Percentiles rank a stretch among this genome's conserved stretches.
Evolutionary conservation across 2,113 vertebrate species (phyloP).

Genomic region (Sebastes schlegelii): DNA sequence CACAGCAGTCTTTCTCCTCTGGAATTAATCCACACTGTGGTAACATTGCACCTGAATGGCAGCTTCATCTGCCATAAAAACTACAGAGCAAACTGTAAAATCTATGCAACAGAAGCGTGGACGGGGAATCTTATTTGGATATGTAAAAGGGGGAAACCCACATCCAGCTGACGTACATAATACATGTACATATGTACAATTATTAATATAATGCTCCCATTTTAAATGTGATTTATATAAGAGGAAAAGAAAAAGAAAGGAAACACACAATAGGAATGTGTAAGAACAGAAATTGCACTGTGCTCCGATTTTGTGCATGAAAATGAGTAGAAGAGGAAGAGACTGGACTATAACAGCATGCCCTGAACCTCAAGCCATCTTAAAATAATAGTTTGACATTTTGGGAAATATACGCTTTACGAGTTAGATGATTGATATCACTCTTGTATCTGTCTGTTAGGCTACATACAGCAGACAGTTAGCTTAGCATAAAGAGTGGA

Average conservation of each 20-base stretch:
- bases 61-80: slow-evolving; percentile 39
- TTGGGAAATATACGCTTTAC: not conserved
- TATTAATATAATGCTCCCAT: slow-evolving; percentile 19
- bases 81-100: slow-evolving; percentile 21
- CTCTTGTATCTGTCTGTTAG: not conserved
- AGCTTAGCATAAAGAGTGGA: not conserved
- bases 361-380: slow-evolving; percentile 55
- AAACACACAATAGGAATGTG: slow-evolving; percentile 67
- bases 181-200: slow-evolving; percentile 36
- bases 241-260: slow-evolving; percentile 1
- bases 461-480: not conserved
- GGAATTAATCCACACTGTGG: slow-evolving; percentile 50
- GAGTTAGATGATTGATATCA: not conserved
- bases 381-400: not conserved
- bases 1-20: slow-evolving; percentile 33
- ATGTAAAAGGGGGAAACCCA: slow-evolving; percentile 13
- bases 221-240: slow-evolving; percentile 10
- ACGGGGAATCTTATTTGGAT: slow-evolving; percentile 13
- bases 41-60: slow-evolving; percentile 50
- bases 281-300: slow-evolving; percentile 59
- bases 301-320: slow-evolving; percentile 61
- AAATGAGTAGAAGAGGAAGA: slow-evolving; percentile 47
- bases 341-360: slow-evolving; percentile 16
- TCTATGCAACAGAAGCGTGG: slow-evolving; percentile 42
- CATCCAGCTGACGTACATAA: slow-evolving; percentile 20